Evolutionary conservation across 2,888 invertebrate species (phyloP).

Genomic region (Chloroclystis v-ata): DNA sequence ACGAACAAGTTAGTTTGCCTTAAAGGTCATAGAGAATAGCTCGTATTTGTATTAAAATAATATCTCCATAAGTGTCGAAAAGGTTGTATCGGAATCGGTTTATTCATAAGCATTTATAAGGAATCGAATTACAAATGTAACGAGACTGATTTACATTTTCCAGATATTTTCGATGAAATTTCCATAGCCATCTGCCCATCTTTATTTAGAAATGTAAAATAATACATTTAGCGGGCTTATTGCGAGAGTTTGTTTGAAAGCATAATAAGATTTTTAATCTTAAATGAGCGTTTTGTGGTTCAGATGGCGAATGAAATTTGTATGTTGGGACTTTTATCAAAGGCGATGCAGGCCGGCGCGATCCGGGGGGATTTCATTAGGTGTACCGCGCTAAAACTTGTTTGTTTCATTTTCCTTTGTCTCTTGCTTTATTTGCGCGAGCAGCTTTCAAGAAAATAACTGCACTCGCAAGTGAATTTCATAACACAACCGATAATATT

Average conservation of each 20-base stretch:
- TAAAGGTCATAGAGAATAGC: too few relatives aligned
- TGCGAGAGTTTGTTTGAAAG: constrained; percentile 39
- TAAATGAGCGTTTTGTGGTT: constrained; percentile 45
- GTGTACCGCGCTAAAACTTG: constrained; percentile 43
- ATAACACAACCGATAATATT: neutral
- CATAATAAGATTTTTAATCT: constrained; percentile 50
- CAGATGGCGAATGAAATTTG: constrained; percentile 42
- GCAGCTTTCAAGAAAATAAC: neutral
- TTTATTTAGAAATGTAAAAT: constrained; percentile 35
- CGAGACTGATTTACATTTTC: constrained; percentile 19
- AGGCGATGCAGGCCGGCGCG: constrained; percentile 47
- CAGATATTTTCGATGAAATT: constrained; percentile 24
- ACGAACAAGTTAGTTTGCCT: too few relatives aligned
- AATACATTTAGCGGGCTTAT: constrained; percentile 36
- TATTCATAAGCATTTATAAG: constrained; percentile 15
- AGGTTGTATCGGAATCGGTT: constrained; percentile 2
- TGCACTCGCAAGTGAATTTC: neutral
- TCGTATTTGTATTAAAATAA: too few relatives aligned
- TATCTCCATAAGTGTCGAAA: neutral
- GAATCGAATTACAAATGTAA: constrained; percentile 33
- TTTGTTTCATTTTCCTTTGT: constrained; percentile 38
- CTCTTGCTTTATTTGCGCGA: constrained; percentile 1
- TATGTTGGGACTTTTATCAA: constrained; percentile 49
- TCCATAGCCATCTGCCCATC: constrained; percentile 32
- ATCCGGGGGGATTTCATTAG: constrained; percentile 46